phyloP scores from a whole-genome alignment of 92 coral and sea anemone species.

The Desmophyllum pertusum region DNA sequence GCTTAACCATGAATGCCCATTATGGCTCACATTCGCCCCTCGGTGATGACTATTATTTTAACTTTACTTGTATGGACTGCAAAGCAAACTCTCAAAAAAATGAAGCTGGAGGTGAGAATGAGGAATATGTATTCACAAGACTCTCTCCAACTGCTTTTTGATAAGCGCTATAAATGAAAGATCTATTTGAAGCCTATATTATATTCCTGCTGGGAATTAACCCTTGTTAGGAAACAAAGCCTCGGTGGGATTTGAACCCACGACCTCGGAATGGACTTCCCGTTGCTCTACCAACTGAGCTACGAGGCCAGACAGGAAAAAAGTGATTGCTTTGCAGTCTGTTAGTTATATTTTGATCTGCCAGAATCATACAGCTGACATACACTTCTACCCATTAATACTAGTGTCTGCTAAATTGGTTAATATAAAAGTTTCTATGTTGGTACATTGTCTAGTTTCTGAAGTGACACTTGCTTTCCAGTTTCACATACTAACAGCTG shows the following conservation, averaged over 20 bases:
- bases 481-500: background rate
- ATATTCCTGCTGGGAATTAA: no score
- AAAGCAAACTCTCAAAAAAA: background rate
- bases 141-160: no score
- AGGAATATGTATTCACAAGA: no score
- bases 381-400: background rate
- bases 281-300: constrained; percentile 12
- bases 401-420: no score
- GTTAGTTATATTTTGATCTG: background rate
- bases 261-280: background rate
- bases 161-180: no score
- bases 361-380: background rate
- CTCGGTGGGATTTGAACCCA: background rate
- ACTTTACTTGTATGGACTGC: background rate
- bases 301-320: background rate
- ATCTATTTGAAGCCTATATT: no score
- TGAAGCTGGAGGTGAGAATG: background rate
- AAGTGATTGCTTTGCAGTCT: background rate
- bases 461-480: background rate
- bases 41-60: background rate
- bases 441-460: background rate
- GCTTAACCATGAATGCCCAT: background rate
- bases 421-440: background rate
- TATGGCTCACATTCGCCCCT: background rate
- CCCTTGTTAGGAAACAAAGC: no score